These are phyloP conservation scores for Arenicola marina DNA, from an alignment of 2,888 invertebrate genomes.

Conservation along the genomic window DNA sequence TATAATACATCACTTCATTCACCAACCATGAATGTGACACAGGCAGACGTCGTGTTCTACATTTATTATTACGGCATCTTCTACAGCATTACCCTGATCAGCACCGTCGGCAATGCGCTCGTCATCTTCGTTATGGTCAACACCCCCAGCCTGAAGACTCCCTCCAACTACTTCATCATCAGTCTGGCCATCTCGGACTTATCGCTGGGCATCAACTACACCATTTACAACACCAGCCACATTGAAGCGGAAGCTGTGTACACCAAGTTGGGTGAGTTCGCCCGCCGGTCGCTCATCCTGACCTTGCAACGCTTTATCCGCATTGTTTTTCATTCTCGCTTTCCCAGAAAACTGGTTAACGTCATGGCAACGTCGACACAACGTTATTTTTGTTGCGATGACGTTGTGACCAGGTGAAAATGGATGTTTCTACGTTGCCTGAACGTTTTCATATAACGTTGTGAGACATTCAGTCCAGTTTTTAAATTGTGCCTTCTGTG, in stretches of 20 bases:
- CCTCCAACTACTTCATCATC: slow-evolving; percentile 20
- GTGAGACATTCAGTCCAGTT: too few relatives aligned
- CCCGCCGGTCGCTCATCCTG: neutral
- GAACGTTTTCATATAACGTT: too few relatives aligned
- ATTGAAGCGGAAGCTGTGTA: slow-evolving; percentile 24
- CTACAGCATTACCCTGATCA: slow-evolving; percentile 2
- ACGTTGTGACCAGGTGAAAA: too few relatives aligned
- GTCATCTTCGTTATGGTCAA: slow-evolving; percentile 8
- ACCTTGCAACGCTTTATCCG: neutral
- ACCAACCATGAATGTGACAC: too few relatives aligned
- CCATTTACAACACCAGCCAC: slow-evolving; percentile 36
- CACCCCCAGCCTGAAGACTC: slow-evolving; percentile 1
- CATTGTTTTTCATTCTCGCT: too few relatives aligned
- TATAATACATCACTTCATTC: too few relatives aligned
- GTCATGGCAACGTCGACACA: too few relatives aligned
- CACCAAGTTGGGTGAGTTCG: slow-evolving; percentile 29
- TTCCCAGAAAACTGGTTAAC: too few relatives aligned
- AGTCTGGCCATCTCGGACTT: slow-evolving; percentile 38
- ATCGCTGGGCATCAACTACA: slow-evolving; percentile 33
- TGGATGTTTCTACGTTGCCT: too few relatives aligned
- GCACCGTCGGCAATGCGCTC: slow-evolving; percentile 14
- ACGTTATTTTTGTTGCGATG: too few relatives aligned
- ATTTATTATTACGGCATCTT: slow-evolving; percentile 13
- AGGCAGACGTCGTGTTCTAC: slow-evolving; percentile 12
- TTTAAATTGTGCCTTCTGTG: too few relatives aligned